phyloP scores from a whole-genome alignment of 2,113 vertebrate genomes.

The Vidua chalybeata region DNA sequence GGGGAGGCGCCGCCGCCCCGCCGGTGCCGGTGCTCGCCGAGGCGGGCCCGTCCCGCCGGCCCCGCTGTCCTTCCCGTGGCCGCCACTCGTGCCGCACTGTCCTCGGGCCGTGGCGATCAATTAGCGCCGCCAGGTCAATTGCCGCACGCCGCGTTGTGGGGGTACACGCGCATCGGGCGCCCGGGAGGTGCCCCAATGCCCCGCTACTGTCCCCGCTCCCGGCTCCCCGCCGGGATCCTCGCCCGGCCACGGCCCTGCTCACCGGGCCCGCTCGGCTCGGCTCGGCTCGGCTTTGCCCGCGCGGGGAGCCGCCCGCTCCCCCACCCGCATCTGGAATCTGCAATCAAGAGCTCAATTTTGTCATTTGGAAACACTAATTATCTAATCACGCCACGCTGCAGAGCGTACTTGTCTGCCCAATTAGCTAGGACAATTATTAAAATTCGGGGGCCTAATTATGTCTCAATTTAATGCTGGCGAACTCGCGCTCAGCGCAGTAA shows the following conservation, averaged over 20 bases:
- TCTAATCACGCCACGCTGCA: slow-evolving; percentile 80
- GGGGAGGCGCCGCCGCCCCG: neutral
- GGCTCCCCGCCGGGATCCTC: neutral
- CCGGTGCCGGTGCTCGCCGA: neutral
- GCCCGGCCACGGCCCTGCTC: neutral
- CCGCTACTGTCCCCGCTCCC: neutral
- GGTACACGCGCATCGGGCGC: neutral
- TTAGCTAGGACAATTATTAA: slow-evolving; percentile 97
- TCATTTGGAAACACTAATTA: slow-evolving; percentile 88
- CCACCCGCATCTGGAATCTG: slow-evolving; percentile 58
- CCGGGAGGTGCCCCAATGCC: neutral
- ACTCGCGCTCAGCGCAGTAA: slow-evolving; percentile 87
- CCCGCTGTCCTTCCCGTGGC: slow-evolving; percentile 62
- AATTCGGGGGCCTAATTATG: slow-evolving; percentile 95
- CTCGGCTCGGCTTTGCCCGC: slow-evolving; percentile 54
- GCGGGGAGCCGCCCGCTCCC: slow-evolving; percentile 43
- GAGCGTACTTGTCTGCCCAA: slow-evolving; percentile 87
- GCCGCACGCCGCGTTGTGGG: neutral
- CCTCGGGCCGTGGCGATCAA: slow-evolving; percentile 73
- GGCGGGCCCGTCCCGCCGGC: too few relatives aligned
- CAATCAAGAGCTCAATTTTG: slow-evolving; percentile 82
- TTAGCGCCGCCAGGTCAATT: neutral
- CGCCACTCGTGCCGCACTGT: slow-evolving; percentile 68
- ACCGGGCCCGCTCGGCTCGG: neutral
- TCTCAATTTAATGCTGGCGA: slow-evolving; percentile 94